Evolutionary conservation across 2,797 vertebrate species (phyloP), one percentile per base, ranked within the genome.

Genomic region (Coracias cyanogaster): DNA sequence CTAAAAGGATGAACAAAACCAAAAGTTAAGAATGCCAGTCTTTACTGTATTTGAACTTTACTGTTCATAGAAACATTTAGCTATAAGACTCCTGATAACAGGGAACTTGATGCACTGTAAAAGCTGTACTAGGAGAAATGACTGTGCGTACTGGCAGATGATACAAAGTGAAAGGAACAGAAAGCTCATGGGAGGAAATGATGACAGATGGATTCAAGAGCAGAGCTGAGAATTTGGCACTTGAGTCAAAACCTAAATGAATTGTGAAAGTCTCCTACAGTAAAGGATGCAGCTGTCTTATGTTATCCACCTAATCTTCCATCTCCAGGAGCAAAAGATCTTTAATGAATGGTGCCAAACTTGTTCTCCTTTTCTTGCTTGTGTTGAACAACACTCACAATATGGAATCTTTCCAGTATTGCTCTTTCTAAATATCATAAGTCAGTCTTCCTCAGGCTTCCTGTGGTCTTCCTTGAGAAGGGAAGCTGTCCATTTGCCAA

Each of bases 221-320:
- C 48, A 92, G 72, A 86, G 69, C 69, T 69, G 92, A 91, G 67
- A 96, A 82, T 87, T 37, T 95, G 90, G 86, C 90, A 80, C 74
- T 93, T 81, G 76, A 89, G 76, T 69, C 78, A 89, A 95, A 95
- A 29, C 52, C 76, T 96, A 93, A 94, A 95, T 78, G 55, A 95
- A 82, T 87, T 93, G 84, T 91, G 61, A 84, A 87, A 85, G 46
- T 89, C 86, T 94, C 80, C 82, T 95, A 29, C 58, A 86, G 76
- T 72, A 96, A 86, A 96, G 82, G 70, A 90, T 90, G 77, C 86
- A 96, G 73, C 80, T 96, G 90, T 77, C 86, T 94, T n/a, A 48
- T 70, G 66, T 78, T 92, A 89, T 92, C 66, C 90, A 94, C 82
- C 80, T 92, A 90, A 92, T 92, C 66, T 93, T 91, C 93, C 79